phyloP scores from a whole-genome alignment of 1,140 invertebrate species.

The Pteromalus puparum region DNA sequence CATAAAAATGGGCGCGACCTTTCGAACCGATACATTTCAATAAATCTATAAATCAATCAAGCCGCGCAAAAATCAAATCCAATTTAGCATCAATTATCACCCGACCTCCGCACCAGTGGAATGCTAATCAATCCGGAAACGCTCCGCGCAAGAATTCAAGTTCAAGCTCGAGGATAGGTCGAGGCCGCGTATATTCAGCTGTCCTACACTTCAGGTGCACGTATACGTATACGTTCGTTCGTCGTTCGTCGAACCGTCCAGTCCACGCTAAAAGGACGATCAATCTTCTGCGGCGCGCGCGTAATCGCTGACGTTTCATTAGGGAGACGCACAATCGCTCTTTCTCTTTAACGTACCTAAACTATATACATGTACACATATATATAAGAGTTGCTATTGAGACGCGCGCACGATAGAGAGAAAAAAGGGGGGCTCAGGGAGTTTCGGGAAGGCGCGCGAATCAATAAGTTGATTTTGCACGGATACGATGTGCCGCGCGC shows the following conservation, averaged over 20 bases:
- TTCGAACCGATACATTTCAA: background rate
- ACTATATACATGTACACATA: background rate
- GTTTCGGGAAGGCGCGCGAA: background rate
- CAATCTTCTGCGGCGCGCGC: slow-evolving; percentile 54
- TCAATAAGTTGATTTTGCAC: background rate
- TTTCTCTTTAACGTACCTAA: background rate
- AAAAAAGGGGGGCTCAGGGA: background rate
- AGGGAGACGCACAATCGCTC: background rate
- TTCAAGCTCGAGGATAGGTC: background rate
- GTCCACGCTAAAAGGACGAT: slow-evolving; percentile 48
- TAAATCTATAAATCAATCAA: background rate
- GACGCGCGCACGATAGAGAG: background rate
- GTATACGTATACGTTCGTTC: slow-evolving; percentile 44
- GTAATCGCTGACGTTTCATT: slow-evolving; percentile 59
- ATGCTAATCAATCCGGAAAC: background rate
- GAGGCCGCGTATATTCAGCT: background rate
- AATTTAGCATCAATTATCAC: background rate
- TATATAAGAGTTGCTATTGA: background rate
- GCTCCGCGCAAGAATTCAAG: background rate
- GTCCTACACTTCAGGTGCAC: background rate
- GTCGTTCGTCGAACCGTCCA: slow-evolving; percentile 52
- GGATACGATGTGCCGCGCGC: background rate
- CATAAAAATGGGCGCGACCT: background rate
- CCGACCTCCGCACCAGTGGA: background rate
- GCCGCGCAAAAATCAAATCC: background rate